These are phyloP conservation scores for Capromys pilorides DNA, from an alignment of 2,797 vertebrate species.

Conservation along the genomic window DNA sequence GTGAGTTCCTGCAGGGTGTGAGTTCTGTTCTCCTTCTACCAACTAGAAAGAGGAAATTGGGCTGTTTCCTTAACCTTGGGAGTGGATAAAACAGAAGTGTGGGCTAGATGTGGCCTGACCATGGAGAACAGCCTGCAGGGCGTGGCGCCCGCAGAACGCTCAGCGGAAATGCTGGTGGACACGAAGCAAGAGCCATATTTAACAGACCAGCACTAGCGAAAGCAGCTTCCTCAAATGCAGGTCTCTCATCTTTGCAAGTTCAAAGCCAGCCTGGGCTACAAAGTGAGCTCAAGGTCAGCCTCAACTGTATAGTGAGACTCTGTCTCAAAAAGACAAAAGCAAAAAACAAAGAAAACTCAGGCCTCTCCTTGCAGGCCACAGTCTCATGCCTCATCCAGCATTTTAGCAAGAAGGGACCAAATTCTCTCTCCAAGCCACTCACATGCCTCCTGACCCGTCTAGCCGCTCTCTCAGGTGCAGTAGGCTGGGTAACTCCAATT, in stretches of 20 bases:
- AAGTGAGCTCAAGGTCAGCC: too few relatives aligned
- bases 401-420: neutral
- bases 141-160: neutral
- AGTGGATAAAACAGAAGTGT: neutral
- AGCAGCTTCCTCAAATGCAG: neutral
- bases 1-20: neutral
- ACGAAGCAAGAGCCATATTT: neutral
- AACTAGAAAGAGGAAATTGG: neutral
- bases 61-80: conserved; percentile 31
- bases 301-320: too few relatives aligned
- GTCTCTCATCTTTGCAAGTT: too few relatives aligned
- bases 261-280: too few relatives aligned
- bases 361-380: neutral
- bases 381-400: neutral
- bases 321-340: too few relatives aligned
- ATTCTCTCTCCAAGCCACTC: neutral
- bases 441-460: neutral
- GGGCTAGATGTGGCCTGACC: neutral
- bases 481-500: neutral
- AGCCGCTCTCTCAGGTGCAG: neutral
- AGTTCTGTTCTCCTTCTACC: neutral
- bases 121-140: neutral
- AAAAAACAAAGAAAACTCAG: too few relatives aligned
- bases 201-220: neutral
- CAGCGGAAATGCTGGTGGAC: neutral